Base-by-base conservation (phyloP, 2,888 invertebrate genomes). In the Thera obeliscata region DNA sequence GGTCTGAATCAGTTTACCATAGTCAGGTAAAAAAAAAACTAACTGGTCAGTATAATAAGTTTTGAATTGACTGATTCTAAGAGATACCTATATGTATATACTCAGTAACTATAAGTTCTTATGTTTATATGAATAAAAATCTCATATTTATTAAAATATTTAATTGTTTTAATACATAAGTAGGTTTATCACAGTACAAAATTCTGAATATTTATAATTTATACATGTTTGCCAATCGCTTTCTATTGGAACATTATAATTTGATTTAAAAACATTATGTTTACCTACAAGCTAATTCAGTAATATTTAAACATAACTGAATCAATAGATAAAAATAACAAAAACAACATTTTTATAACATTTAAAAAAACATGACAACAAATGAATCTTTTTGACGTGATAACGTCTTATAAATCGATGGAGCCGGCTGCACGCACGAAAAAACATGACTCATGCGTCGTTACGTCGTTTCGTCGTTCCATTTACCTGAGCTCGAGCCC, bases 161-260 rank as follows among this genome's bases (percentile, higher is more conserved):
- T 76, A 74, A 55, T 73, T 75, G 49, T 74, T 73, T 73, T 72
- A 72, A 72, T 74, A 73, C 71, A 74, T 70, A 74, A 63, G 57
- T 68, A 70, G 66, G 71, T 70, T 79, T 83, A 83, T 84, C 83
- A 84, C 83, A 84, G 83, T 81, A 81, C 64, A 79, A 80, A 78
- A 77, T 80, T 80, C 64, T 77, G 71, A 22, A 75, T 76, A 70
- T 74, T 64, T 56, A 66, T 50, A 46, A 64, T 57, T 61, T 50
- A 59, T 33, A 63, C 48, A 65, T 64, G 56, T 61, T 55, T 52
- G 38, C 64, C 61, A 56, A 65, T 54, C 52, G 35, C 12, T 36
- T 50, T 59, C 43, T 58, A 12, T 41, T 12, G 12, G 7, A 41
- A 43, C 7, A 46, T 46, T 22, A 43, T 9, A 41, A 43, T 12